Conservation (phyloP, 2,113 vertebrate genomes). For the Cnemophilus loriae region DNA sequence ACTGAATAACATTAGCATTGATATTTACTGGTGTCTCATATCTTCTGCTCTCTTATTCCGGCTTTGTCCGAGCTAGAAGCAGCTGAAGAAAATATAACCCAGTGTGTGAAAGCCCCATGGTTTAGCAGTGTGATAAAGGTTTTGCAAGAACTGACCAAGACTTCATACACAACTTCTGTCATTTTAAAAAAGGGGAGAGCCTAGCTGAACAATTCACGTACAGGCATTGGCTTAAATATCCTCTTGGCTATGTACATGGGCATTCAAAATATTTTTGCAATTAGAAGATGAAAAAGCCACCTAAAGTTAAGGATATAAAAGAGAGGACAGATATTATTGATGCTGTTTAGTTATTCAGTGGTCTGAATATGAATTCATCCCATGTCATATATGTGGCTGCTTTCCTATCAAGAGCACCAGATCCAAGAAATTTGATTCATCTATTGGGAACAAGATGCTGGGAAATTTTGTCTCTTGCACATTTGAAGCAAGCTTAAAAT, state of each 20-base stretch:
- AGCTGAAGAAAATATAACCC: neutral
- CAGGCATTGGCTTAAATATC: neutral
- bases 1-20: neutral
- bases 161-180: neutral
- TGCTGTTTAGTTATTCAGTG: neutral
- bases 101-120: neutral
- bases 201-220: neutral
- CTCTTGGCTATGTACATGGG: neutral
- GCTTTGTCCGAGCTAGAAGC: neutral
- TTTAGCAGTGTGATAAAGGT: neutral
- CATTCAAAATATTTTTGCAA: neutral
- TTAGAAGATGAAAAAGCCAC: neutral
- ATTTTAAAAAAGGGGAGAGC: neutral
- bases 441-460: neutral
- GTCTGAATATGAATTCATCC: neutral
- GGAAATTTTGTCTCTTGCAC: neutral
- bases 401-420: neutral
- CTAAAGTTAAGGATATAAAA: neutral
- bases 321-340: neutral
- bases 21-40: neutral
- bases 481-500: neutral
- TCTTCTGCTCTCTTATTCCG: neutral
- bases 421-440: neutral
- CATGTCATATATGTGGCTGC: neutral
- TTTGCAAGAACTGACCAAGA: neutral